Conservation (phyloP, 2,888 invertebrate genomes). For the Diloba caeruleocephala region DNA sequence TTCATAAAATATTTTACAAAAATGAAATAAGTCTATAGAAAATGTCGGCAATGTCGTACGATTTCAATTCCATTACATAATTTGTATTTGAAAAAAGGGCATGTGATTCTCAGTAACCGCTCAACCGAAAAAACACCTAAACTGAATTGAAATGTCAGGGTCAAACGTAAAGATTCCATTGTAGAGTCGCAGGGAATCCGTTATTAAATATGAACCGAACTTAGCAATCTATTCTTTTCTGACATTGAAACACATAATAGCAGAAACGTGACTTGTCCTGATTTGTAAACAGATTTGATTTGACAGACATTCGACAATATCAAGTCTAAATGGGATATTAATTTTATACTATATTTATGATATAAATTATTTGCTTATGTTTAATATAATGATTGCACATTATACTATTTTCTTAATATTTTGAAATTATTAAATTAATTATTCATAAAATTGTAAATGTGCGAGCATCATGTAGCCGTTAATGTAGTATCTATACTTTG, state of each 20-base stretch:
- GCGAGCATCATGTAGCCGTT: too few species aligned
- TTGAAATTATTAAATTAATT: too few species aligned
- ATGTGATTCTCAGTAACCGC: conserved; percentile 65
- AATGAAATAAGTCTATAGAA: too few species aligned
- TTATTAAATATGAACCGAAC: conserved; percentile 62
- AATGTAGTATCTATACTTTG: too few species aligned
- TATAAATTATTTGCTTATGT: too few species aligned
- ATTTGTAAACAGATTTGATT: conserved; percentile 50
- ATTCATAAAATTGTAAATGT: too few species aligned
- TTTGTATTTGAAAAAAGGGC: conserved; percentile 63
- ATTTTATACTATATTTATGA: too few species aligned
- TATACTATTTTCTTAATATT: too few species aligned
- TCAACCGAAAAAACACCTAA: conserved; percentile 60
- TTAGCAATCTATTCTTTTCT: conserved; percentile 55
- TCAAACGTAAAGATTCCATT: conserved; percentile 60
- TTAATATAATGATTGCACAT: too few species aligned
- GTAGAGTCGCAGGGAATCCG: conserved; percentile 58
- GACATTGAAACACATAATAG: conserved; percentile 67
- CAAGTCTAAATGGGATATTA: conserved; percentile 6
- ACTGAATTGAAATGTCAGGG: conserved; percentile 73
- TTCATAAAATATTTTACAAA: too few species aligned
- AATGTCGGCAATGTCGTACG: too few species aligned
- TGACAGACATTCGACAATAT: conserved; percentile 20
- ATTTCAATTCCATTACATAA: conserved; percentile 21
- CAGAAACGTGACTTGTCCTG: conserved; percentile 65